Percentiles rank a stretch among this genome's conserved stretches.
Conservation (phyloP, 2,113 vertebrate genomes). For the Lepisosteus oculatus region DNA sequence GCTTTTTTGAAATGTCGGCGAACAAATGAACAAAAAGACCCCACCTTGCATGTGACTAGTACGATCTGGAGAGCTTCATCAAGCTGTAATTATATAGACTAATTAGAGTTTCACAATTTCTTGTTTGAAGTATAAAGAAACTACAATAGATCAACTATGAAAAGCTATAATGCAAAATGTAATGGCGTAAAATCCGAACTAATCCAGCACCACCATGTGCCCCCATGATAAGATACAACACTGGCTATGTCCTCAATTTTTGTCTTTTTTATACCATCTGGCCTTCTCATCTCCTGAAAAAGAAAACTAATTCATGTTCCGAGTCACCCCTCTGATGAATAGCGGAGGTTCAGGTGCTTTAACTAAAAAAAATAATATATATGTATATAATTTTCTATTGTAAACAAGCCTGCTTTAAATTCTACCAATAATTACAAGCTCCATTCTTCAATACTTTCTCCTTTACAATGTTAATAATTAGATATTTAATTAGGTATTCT, state of each 20-base stretch:
- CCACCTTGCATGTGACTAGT: slow-evolving; percentile 61
- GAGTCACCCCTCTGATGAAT: slow-evolving; percentile 97
- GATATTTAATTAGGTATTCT: slow-evolving; percentile 88
- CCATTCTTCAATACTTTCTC: slow-evolving; percentile 38
- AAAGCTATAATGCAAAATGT: slow-evolving; percentile 62
- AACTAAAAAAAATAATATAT: slow-evolving; percentile 65
- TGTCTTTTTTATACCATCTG: slow-evolving; percentile 92
- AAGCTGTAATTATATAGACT: slow-evolving; percentile 69
- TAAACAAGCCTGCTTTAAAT: slow-evolving; percentile 54
- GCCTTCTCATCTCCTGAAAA: slow-evolving; percentile 89
- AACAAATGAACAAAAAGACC: slow-evolving; percentile 60
- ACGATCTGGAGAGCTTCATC: slow-evolving; percentile 67
- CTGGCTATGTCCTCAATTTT: slow-evolving; percentile 55
- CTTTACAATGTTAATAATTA: slow-evolving; percentile 84
- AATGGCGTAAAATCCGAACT: slow-evolving; percentile 63
- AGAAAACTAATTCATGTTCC: slow-evolving; percentile 98
- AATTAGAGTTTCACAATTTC: slow-evolving; percentile 74
- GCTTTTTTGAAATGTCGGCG: slow-evolving; percentile 24
- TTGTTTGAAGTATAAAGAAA: slow-evolving; percentile 72
- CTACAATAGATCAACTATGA: slow-evolving; percentile 67
- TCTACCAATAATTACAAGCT: slow-evolving; percentile 38
- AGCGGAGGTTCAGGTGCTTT: slow-evolving; percentile 94
- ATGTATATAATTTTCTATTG: slow-evolving; percentile 58
- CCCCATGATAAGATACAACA: slow-evolving; percentile 59
- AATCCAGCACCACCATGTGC: slow-evolving; percentile 64